These are phyloP conservation scores for Limnothrissa miodon DNA, from an alignment of 2,113 vertebrate genomes.

Conservation along the genomic window DNA sequence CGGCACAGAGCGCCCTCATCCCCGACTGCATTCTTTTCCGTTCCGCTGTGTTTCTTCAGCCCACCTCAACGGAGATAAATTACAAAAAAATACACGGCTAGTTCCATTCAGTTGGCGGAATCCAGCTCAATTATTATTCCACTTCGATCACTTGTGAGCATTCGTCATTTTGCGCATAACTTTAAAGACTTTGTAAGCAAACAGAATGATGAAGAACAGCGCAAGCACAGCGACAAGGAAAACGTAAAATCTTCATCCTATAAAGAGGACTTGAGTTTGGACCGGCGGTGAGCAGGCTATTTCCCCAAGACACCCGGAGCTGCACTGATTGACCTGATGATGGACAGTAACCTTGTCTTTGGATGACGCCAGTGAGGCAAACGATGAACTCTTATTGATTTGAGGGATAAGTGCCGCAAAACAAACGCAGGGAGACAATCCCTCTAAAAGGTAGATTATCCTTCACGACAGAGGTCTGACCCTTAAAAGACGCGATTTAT, in stretches of 20 bases:
- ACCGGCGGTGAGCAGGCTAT: slow-evolving; percentile 5
- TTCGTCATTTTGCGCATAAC: slow-evolving; percentile 38
- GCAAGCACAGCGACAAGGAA: not conserved
- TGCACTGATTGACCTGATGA: not conserved
- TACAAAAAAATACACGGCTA: slow-evolving; percentile 26
- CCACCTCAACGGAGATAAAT: slow-evolving; percentile 23
- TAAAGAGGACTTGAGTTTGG: slow-evolving; percentile 16
- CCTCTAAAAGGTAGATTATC: slow-evolving; percentile 6
- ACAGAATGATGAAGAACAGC: not conserved
- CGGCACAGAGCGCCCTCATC: slow-evolving; percentile 75
- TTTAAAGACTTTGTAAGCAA: slow-evolving; percentile 10
- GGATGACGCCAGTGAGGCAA: slow-evolving; percentile 10
- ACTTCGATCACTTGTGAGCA: slow-evolving; percentile 20
- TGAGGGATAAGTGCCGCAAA: slow-evolving; percentile 16
- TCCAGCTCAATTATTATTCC: slow-evolving; percentile 15
- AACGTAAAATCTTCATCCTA: slow-evolving; percentile 14
- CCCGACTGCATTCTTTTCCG: slow-evolving; percentile 76
- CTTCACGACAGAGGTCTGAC: slow-evolving; percentile 8
- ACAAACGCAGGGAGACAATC: slow-evolving; percentile 16
- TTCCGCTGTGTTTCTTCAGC: slow-evolving; percentile 28
- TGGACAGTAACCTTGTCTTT: slow-evolving; percentile 19
- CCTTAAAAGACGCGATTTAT: slow-evolving; percentile 16
- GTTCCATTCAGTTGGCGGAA: slow-evolving; percentile 39
- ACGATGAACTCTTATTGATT: slow-evolving; percentile 18
- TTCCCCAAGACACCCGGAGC: not conserved